A percentile compares a stretch with the other conserved stretches of the same genome.
Evolutionary conservation across 2,888 invertebrate genomes (phyloP).

Genomic region (Epiperipatus broadwayi): DNA sequence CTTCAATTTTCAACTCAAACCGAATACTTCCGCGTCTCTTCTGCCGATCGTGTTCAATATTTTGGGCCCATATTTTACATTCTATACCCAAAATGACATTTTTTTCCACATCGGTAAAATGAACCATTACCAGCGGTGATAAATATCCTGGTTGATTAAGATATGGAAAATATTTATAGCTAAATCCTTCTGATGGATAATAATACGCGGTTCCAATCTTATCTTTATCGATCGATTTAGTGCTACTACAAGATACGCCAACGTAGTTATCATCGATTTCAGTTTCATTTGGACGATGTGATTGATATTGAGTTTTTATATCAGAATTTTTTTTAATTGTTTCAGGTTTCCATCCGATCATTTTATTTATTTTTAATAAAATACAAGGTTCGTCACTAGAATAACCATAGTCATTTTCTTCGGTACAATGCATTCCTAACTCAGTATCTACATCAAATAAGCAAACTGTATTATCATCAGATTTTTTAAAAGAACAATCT

Average conservation of each 20-base stretch:
- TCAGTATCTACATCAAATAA: too few species aligned
- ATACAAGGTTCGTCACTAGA: too few species aligned
- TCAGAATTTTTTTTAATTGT: too few species aligned
- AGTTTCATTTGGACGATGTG: too few species aligned
- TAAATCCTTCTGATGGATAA: constrained; percentile 26
- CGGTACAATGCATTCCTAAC: too few species aligned
- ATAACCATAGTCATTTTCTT: too few species aligned
- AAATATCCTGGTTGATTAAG: constrained; percentile 30
- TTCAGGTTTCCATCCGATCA: too few species aligned
- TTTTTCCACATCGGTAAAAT: constrained; percentile 25
- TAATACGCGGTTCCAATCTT: constrained; percentile 28
- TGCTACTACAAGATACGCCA: constrained; percentile 14
- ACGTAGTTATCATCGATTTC: too few species aligned
- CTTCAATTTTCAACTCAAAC: constrained; percentile 31
- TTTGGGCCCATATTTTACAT: constrained; percentile 30
- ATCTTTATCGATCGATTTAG: constrained; percentile 27
- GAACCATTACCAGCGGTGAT: constrained; percentile 30
- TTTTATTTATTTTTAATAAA: too few species aligned
- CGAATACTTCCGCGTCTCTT: constrained; percentile 28
- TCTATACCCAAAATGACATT: constrained; percentile 30
- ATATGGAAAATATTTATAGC: constrained; percentile 30
- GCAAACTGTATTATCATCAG: too few species aligned
- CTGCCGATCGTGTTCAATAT: constrained; percentile 27
- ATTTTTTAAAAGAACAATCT: too few species aligned
- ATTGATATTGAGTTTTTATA: too few species aligned